Conservation (phyloP, 2,797 vertebrate genomes). For the Brachymystax lenok region DNA sequence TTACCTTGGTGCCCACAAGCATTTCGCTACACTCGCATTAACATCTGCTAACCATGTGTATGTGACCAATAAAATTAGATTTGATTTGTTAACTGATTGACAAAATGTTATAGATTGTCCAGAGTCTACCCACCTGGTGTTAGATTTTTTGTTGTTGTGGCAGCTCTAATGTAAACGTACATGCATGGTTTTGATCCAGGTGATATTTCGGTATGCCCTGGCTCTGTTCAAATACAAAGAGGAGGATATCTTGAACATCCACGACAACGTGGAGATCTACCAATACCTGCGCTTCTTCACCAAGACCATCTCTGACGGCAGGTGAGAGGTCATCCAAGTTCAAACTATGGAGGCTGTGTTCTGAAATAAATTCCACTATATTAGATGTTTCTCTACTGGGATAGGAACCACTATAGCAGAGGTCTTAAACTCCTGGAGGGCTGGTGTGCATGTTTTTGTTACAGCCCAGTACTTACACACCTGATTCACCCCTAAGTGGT, state of each 20-base stretch:
- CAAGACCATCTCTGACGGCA: constrained; percentile 85
- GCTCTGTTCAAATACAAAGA: constrained; percentile 96
- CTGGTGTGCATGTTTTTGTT: background rate
- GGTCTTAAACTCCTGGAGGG: background rate
- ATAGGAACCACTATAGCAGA: background rate
- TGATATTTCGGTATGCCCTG: constrained; percentile 91
- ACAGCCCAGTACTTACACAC: background rate
- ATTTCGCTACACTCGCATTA: too few species aligned
- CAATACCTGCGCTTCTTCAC: constrained; percentile 92
- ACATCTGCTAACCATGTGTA: too few species aligned
- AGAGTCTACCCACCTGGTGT: background rate
- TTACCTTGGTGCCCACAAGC: too few species aligned
- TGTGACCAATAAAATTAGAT: too few species aligned
- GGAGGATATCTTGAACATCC: constrained; percentile 88
- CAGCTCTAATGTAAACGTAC: background rate
- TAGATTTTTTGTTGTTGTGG: background rate
- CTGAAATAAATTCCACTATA: background rate
- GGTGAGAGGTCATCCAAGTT: constrained; percentile 68
- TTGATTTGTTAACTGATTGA: background rate
- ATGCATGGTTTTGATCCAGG: constrained; percentile 66
- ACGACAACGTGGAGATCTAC: constrained; percentile 86
- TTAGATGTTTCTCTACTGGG: background rate
- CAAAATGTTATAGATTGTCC: background rate
- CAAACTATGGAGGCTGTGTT: background rate
- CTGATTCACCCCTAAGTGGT: background rate